A percentile compares a stretch with the other conserved stretches of the same genome.
phyloP scores from a whole-genome alignment of 2,888 invertebrate genomes.

The Automeris io region DNA sequence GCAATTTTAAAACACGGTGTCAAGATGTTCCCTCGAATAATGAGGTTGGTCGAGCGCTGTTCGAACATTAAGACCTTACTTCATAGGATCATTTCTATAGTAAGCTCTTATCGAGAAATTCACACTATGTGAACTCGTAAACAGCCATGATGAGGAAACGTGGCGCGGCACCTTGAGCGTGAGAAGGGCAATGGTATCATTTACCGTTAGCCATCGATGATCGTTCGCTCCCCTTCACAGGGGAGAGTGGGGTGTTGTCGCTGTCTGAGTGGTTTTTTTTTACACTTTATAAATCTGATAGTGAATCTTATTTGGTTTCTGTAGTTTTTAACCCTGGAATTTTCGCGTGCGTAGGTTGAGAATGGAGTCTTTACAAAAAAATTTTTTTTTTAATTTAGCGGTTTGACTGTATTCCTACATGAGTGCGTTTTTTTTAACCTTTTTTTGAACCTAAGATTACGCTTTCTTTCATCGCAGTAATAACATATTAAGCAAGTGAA shows the following conservation, averaged over 20 bases:
- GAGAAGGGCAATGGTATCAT: constrained; percentile 20
- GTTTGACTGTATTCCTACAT: too few species aligned
- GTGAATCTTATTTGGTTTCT: too few species aligned
- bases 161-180: constrained; percentile 30
- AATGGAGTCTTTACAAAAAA: too few species aligned
- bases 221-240: constrained; percentile 22
- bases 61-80: constrained; percentile 21
- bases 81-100: constrained; percentile 31
- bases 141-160: constrained; percentile 25
- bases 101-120: constrained; percentile 22
- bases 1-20: constrained; percentile 12
- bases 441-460: too few species aligned
- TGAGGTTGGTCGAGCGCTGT: not conserved
- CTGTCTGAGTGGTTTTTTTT: constrained; percentile 20
- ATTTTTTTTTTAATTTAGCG: too few species aligned
- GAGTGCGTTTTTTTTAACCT: too few species aligned
- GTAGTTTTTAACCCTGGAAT: too few species aligned
- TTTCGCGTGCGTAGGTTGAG: too few species aligned
- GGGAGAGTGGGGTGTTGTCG: constrained; percentile 22
- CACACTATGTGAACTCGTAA: constrained; percentile 19
- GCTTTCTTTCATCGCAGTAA: too few species aligned
- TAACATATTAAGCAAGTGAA: too few species aligned
- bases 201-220: constrained; percentile 25
- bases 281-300: not conserved
- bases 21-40: constrained; percentile 7